Evolutionary conservation across 2,888 invertebrate species (phyloP).

Genomic region (Furcula furcula): DNA sequence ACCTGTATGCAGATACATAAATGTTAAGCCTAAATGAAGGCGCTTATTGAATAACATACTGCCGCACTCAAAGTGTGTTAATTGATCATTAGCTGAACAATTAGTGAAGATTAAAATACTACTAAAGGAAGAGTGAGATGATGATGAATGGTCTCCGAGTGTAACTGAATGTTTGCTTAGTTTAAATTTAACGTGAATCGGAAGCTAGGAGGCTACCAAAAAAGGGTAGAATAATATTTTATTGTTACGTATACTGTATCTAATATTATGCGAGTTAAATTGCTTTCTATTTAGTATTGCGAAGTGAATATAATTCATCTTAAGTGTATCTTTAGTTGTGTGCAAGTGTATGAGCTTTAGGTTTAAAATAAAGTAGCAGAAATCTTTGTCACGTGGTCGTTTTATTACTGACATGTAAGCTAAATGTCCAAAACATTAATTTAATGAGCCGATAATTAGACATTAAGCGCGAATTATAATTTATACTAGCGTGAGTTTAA

Average conservation of each 20-base stretch:
- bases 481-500: conserved; percentile 25
- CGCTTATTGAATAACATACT: no score
- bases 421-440: conserved; percentile 39
- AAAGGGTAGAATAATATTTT: conserved; percentile 50
- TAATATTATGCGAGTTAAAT: conserved; percentile 37
- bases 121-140: no score
- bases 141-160: no score
- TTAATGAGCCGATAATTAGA: conserved; percentile 30
- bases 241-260: conserved; percentile 51
- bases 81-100: no score
- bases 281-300: conserved; percentile 36
- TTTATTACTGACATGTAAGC: conserved; percentile 31
- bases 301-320: conserved; percentile 61
- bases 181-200: conserved; percentile 29
- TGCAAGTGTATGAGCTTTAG: conserved; percentile 22
- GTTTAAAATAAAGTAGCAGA: background rate
- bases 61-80: no score
- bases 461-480: conserved; percentile 23
- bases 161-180: conserved; percentile 25
- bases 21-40: no score
- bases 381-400: conserved; percentile 12
- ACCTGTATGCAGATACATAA: no score
- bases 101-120: no score
- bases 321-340: conserved; percentile 25
- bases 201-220: conserved; percentile 72